Base-by-base conservation (phyloP, 2,888 invertebrate genomes). In the Nasonovia ribisnigri region DNA sequence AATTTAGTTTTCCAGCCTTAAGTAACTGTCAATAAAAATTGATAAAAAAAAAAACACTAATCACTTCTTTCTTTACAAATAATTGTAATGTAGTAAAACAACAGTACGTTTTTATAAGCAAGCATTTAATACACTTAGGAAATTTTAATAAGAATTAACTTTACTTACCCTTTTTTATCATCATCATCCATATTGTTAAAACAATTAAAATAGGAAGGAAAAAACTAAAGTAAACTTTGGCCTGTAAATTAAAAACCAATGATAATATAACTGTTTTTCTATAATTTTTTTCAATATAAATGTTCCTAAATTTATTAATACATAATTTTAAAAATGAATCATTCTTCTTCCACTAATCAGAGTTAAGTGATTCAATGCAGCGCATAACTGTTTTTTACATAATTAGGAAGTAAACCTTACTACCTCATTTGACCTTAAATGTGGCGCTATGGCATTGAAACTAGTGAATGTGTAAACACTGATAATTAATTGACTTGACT, bases 171-270 rank as follows among this genome's bases (percentile, higher is more conserved):
- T 86, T 90, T 90, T 42, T 84, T 43, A 89, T 90, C 84, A 89
- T 90, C 93, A 92, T 88, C 36, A n/a, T 92, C 92, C 92, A 92
- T 92, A 43, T 92, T 92, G 87, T 92, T 92, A 92, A 88, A 88
- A 88, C 88, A 88, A 67, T 92, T 92, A 88, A 67, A 92, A 92
- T 87, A 67, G 88, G 26, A 87, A 67, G 88, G 57, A 60, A 77
- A 92, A 88, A 92, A 92, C 42, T 88, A 67, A 88, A 92, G 29
- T 77, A 67, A 67, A 92, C 42, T 88, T 88, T 88, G 88, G 67
- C 92, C 88, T 92, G 92, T 51, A 92, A 92, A 92, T 92, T 86
- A 92, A 92, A 92, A 92, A 92, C 6, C 26, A 92, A 87, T n/a
- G 36, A 86, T 87, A 86, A 92, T 42, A 88, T 36, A 88, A 88